Base-by-base conservation (phyloP, 2,888 invertebrate species). In the Cryptosula pallasiana region DNA sequence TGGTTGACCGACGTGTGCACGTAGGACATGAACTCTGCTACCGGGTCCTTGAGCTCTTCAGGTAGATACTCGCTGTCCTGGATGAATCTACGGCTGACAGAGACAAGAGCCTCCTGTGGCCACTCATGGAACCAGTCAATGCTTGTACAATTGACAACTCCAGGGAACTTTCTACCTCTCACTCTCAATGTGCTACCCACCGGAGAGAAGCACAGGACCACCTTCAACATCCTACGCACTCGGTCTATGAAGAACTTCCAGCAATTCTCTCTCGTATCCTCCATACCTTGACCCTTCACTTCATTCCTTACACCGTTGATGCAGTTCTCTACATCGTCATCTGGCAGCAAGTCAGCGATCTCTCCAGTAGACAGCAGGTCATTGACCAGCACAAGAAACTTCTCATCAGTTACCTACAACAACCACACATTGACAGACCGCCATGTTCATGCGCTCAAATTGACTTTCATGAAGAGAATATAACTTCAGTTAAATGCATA, bases 101-200 rank as follows among this genome's bases (percentile, higher is more conserved):
- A 95, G 74, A 95, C 91, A 73, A 97, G 87, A 72, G 97, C 97
- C 85, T 96, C 95, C 86, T 95, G 94, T 1, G 97, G 96, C 97
- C 97, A 97, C 84, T 96, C 96, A 82, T 97, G 96, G 86, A 97
- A 97, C 96, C 97, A 97, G 84, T 97, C 95, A 76, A 96, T 95
- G 71, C 92, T 91, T 3, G 96, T 95, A 79, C 94, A 94, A 86
- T 95, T 97, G 76, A 94, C 93, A 75, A 97, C 90, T 9, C 96
- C 95, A 0, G 97, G 97, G 84, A 97, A 97, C 87, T 96, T 96
- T 77, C 97, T 89, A 32, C 95, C 92, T 76, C 96, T 88, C 35
- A 96, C 92, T 79, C 97, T 78, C 23, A 97, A 88, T 0, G 95
- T 95, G 20, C 93, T 93, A 16, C 97, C 97, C 63, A 97, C 96